Base-by-base conservation (phyloP, 2,888 invertebrate species). In the Oeneis ivallda region DNA sequence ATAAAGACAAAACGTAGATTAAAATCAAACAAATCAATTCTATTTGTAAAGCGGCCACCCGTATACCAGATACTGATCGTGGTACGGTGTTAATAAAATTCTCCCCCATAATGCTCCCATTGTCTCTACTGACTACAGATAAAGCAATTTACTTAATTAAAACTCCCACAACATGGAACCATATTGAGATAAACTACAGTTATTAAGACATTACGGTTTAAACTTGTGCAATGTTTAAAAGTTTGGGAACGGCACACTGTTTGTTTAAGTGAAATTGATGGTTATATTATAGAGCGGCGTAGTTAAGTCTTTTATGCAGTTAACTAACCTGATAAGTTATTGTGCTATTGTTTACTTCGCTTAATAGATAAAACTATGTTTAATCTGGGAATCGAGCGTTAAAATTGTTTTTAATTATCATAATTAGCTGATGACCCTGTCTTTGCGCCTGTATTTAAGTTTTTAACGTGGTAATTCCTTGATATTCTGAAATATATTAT, bases 71-170 rank as follows among this genome's bases (percentile, higher is more conserved):
- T 87, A 83, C 75, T 71, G 78, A 83, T 82, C 84, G 73, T 70
- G 71, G 72, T 78, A 75, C 75, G 82, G 82, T 78, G 82, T 85
- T 86, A 86, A 86, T 87, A 86, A 85, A 86, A 82, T 76, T 75
- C 76, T 80, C 83, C 84, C 87, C 84, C 82, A 83, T 82, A 80
- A 84, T 69, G 78, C 72, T 73, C 72, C 83, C 76, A 87, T 91
- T 92, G 91, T 92, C 88, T 90, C 83, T 56, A 56, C 56, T 80
- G 69, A 70, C 69, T 74, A 72, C 70, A 86, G 90, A 91, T 92
- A 90, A 87, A 92, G 89, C 86, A 89, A 92, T 92, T 91, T 89
- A 89, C 83, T 86, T 91, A 91, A 92, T 92, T 92, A 92, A 87
- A 86, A 84, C 83, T 79, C 80, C 82, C 85, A 85, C 86, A 82